Percentiles rank a stretch among this genome's conserved stretches.
Conservation (phyloP, 2,113 vertebrate genomes). For the Cinclus cinclus region DNA sequence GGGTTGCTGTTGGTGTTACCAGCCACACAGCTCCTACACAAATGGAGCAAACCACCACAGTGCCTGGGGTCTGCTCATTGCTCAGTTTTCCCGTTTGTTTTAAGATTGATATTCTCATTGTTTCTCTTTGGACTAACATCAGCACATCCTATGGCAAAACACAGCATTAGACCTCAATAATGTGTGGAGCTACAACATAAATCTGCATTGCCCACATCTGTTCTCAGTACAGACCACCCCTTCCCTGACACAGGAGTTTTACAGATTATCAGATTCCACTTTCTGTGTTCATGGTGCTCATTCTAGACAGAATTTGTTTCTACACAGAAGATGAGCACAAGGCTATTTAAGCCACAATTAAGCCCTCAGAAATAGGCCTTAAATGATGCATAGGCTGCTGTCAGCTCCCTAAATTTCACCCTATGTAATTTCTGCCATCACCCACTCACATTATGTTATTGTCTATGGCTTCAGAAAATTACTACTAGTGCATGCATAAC, state of each 20-base stretch:
- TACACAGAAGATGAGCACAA: neutral
- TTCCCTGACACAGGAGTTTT: neutral
- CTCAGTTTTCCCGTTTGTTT: neutral
- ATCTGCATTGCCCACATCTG: neutral
- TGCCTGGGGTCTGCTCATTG: neutral
- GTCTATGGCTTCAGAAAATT: slow-evolving; percentile 53
- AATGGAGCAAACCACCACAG: neutral
- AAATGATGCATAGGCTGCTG: slow-evolving; percentile 47
- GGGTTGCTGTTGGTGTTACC: neutral
- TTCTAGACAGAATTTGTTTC: neutral
- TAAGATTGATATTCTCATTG: neutral
- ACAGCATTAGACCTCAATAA: neutral
- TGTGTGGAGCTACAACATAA: neutral
- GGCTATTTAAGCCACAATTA: slow-evolving; percentile 32
- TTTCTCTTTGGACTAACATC: neutral
- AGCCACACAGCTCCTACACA: neutral
- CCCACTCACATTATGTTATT: slow-evolving; percentile 49
- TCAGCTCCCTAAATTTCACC: slow-evolving; percentile 42
- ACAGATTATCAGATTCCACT: neutral
- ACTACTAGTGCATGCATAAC: slow-evolving; percentile 49
- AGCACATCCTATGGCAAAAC: neutral
- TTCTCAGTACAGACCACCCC: neutral
- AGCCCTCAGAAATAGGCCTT: slow-evolving; percentile 37
- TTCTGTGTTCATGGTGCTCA: neutral
- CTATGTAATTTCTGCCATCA: slow-evolving; percentile 42